Percentiles rank a stretch among this genome's conserved stretches.
Evolutionary conservation across 2,888 invertebrate genomes (phyloP).

Genomic region (Actias luna): DNA sequence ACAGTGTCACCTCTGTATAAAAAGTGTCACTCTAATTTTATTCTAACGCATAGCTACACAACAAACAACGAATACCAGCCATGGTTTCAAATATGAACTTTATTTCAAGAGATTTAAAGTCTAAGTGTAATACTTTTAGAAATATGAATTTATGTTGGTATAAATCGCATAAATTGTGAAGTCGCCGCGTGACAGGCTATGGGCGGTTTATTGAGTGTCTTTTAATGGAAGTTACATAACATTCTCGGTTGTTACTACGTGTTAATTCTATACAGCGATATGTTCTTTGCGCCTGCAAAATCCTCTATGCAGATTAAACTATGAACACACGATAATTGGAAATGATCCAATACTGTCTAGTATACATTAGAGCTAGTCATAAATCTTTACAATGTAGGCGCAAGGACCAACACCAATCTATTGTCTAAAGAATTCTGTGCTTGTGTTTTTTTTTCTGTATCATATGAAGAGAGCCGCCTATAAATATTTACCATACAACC

Average conservation of each 20-base stretch:
- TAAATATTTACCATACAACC: no score
- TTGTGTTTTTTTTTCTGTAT: no score
- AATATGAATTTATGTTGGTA: conserved; percentile 10
- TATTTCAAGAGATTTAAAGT: not conserved
- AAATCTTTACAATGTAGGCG: no score
- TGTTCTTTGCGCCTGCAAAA: not conserved
- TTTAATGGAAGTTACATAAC: conserved; percentile 6
- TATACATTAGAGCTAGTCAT: no score
- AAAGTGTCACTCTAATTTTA: conserved; percentile 26
- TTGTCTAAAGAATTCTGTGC: no score
- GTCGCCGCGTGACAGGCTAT: conserved; percentile 28
- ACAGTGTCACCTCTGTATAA: not conserved
- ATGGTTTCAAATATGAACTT: conserved; percentile 12
- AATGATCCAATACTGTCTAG: no score
- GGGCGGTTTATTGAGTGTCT: conserved; percentile 22
- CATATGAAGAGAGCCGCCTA: no score
- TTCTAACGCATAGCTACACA: conserved; percentile 26
- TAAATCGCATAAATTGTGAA: conserved; percentile 42
- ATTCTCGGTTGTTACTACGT: conserved; percentile 4
- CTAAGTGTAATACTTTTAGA: not conserved
- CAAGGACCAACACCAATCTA: no score
- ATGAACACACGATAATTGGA: no score
- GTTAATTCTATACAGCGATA: not conserved
- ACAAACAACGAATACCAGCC: conserved; percentile 5
- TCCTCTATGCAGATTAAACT: not conserved